These are phyloP conservation scores for Orbicella faveolata DNA, from an alignment of 64 coral and sea anemone species.

Conservation along the genomic window DNA sequence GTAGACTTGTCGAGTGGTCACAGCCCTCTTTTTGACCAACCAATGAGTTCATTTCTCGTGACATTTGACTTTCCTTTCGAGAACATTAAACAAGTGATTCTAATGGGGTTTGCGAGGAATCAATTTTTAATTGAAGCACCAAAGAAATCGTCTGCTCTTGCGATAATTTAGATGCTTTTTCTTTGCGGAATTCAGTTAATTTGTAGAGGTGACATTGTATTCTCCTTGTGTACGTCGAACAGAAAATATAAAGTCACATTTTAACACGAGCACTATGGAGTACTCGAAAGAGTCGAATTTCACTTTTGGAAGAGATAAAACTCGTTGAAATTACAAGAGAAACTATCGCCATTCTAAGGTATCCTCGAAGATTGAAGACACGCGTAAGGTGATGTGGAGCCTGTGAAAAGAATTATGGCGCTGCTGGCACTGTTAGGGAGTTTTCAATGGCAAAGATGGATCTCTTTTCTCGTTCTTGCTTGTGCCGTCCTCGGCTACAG, in stretches of 20 bases:
- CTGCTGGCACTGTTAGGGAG: not conserved
- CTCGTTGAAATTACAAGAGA: not conserved
- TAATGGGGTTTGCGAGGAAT: not conserved
- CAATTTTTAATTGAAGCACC: conserved; percentile 4
- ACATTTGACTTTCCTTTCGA: not conserved
- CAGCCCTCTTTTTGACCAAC: not conserved
- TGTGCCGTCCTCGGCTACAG: conserved; percentile 29
- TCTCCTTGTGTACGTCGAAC: not conserved
- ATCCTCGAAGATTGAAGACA: not conserved
- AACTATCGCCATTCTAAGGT: not conserved
- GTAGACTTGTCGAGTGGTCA: not conserved
- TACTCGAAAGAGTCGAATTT: not conserved
- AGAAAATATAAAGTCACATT: not conserved
- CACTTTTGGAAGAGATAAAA: not conserved
- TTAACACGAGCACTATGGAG: not conserved
- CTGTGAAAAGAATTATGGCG: not conserved
- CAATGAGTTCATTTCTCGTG: not conserved
- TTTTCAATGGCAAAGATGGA: not conserved
- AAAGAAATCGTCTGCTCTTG: not conserved
- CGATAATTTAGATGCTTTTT: not conserved
- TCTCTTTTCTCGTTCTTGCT: not conserved
- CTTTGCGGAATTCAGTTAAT: not conserved
- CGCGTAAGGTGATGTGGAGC: not conserved
- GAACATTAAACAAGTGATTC: conserved; percentile 28
- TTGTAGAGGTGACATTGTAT: not conserved